A percentile compares a stretch with the other conserved stretches of the same genome.
phyloP scores from a whole-genome alignment of 2,113 vertebrate species.

The Neodontobutis hainanensis region DNA sequence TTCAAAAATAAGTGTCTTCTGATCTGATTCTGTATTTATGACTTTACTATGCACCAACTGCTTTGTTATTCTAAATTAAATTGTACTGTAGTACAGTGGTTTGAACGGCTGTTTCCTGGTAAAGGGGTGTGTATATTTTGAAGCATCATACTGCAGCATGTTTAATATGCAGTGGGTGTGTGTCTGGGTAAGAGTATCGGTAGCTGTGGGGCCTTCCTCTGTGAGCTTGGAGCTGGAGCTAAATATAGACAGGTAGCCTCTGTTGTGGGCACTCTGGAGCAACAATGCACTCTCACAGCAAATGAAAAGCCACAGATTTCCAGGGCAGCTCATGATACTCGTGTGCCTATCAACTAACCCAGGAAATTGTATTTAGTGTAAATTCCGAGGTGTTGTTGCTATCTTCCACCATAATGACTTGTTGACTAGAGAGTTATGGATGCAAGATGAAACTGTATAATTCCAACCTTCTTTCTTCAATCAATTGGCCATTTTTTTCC shows the following conservation, averaged over 20 bases:
- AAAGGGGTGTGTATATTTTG: too few relatives aligned
- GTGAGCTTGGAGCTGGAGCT: slow-evolving; percentile 52
- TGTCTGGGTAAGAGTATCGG: not conserved
- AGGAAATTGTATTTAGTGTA: too few relatives aligned
- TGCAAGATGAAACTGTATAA: too few relatives aligned
- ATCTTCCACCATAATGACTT: too few relatives aligned
- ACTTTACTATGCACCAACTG: not conserved
- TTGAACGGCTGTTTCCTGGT: not conserved
- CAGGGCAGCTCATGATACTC: too few relatives aligned
- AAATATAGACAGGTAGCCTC: slow-evolving; percentile 55
- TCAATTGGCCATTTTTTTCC: too few relatives aligned
- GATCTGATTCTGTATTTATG: too few relatives aligned
- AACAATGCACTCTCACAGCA: not conserved
- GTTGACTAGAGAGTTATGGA: too few relatives aligned
- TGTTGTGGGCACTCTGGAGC: slow-evolving; percentile 22
- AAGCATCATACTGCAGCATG: not conserved
- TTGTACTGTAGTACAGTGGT: not conserved
- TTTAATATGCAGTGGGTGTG: not conserved
- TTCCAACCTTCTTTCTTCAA: too few relatives aligned
- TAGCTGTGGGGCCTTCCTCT: slow-evolving; percentile 35
- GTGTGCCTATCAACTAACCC: too few relatives aligned
- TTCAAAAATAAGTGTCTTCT: too few relatives aligned
- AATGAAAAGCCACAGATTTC: not conserved
- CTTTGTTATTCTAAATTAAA: not conserved
- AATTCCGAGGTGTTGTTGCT: too few relatives aligned